phyloP scores from a whole-genome alignment of 2,797 vertebrate genomes.

The Hylomyscus alleni region DNA sequence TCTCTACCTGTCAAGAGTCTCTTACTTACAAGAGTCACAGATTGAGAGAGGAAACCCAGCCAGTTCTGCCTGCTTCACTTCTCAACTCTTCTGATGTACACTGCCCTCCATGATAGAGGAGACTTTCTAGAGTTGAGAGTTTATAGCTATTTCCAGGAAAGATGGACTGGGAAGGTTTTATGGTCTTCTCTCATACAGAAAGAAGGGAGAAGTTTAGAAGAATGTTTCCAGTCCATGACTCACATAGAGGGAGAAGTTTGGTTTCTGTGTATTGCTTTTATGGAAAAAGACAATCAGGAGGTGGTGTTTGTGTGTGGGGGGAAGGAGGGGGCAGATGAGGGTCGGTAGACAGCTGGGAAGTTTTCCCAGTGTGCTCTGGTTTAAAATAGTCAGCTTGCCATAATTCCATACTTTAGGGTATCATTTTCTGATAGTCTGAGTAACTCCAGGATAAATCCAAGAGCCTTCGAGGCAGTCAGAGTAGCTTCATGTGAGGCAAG shows the following conservation, averaged over 20 bases:
- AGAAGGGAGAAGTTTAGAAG: neutral
- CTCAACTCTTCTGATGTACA: neutral
- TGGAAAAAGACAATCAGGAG: neutral
- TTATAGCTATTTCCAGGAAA: neutral
- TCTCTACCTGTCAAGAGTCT: neutral
- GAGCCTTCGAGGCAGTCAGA: neutral
- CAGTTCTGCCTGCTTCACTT: neutral
- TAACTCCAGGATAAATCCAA: constrained; percentile 4
- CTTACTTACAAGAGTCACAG: neutral
- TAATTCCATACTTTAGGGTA: neutral
- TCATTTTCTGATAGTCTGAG: neutral
- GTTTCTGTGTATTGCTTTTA: neutral
- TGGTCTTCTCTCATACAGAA: neutral
- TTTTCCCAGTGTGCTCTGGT: neutral
- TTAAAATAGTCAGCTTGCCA: neutral
- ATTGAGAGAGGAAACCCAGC: neutral
- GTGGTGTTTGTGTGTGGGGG: too few species aligned
- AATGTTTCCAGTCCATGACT: neutral
- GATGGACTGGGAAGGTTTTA: neutral
- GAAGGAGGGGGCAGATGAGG: too few species aligned
- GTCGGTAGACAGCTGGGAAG: neutral
- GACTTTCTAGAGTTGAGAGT: neutral
- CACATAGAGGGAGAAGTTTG: neutral
- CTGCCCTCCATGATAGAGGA: neutral
- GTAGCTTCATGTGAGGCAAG: neutral